Percentiles rank a stretch among this genome's conserved stretches.
Evolutionary conservation across 2,113 vertebrate genomes (phyloP).

Genomic region (Falco punctatus): DNA sequence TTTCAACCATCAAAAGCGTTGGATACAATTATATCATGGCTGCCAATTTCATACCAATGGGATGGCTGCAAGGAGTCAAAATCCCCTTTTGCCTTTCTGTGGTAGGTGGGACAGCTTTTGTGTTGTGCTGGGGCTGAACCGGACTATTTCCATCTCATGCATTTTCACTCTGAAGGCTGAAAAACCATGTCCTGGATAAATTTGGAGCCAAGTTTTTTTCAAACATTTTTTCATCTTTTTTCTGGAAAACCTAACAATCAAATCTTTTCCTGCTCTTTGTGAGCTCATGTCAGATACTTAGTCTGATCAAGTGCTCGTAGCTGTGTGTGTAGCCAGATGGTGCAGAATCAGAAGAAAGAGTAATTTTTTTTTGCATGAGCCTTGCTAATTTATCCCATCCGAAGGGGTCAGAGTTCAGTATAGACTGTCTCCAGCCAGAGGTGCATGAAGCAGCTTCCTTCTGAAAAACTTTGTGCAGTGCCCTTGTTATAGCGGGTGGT

Average conservation of each 20-base stretch:
- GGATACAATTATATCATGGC: not conserved
- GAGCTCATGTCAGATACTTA: not conserved
- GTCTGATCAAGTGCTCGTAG: not conserved
- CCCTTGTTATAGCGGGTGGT: not conserved
- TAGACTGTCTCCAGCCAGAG: not conserved
- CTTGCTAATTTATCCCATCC: not conserved
- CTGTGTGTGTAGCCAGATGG: not conserved
- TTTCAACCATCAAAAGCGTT: not conserved
- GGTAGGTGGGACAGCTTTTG: not conserved
- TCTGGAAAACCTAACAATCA: not conserved
- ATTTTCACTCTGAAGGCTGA: not conserved
- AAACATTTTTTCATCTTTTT: not conserved
- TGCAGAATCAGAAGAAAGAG: not conserved
- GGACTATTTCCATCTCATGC: not conserved
- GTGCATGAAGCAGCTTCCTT: not conserved
- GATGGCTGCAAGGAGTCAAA: not conserved
- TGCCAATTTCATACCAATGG: not conserved
- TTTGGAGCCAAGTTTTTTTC: not conserved
- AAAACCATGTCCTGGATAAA: not conserved
- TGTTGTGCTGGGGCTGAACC: not conserved
- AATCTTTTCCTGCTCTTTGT: not conserved
- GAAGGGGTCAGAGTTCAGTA: not conserved
- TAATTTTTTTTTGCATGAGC: not conserved
- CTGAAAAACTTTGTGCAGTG: not conserved
- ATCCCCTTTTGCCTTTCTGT: fast-evolving